Evolutionary conservation across 2,797 vertebrate species (phyloP).

Genomic region (Molossus molossus): DNA sequence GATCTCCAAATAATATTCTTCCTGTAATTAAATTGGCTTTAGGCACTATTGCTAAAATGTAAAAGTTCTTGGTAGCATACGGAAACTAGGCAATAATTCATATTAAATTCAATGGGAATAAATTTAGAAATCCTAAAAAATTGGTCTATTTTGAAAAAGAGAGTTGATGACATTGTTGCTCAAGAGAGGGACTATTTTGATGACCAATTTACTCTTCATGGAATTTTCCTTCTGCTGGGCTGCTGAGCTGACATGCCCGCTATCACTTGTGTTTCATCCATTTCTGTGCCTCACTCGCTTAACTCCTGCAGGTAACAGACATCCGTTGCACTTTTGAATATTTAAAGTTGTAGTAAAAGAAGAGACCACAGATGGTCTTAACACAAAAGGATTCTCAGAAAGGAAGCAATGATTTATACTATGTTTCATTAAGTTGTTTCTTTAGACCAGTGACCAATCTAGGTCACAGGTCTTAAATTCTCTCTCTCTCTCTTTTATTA

Average conservation of each 20-base stretch:
- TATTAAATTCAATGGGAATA: conserved; percentile 70
- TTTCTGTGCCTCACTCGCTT: conserved; percentile 56
- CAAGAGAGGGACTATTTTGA: conserved; percentile 75
- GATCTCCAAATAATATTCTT: conserved; percentile 56
- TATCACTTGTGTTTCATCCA: conserved; percentile 49
- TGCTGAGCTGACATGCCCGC: conserved; percentile 61
- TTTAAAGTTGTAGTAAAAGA: conserved; percentile 1
- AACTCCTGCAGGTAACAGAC: background rate
- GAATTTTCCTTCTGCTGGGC: conserved; percentile 54
- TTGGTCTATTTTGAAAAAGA: conserved; percentile 67
- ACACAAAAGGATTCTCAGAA: background rate
- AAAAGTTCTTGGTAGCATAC: background rate
- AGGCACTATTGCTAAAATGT: conserved; percentile 82
- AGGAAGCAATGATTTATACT: background rate
- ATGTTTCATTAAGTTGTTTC: background rate
- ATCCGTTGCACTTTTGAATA: background rate
- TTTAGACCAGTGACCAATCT: background rate
- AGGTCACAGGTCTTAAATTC: background rate
- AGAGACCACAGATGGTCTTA: background rate
- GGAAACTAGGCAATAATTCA: conserved; percentile 74
- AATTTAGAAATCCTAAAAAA: conserved; percentile 65
- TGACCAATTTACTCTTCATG: conserved; percentile 65
- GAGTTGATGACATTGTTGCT: background rate
- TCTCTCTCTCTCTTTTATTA: background rate
- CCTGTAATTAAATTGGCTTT: conserved; percentile 23